Conservation (phyloP, 2,797 vertebrate species). For the Vespertilio murinus region DNA sequence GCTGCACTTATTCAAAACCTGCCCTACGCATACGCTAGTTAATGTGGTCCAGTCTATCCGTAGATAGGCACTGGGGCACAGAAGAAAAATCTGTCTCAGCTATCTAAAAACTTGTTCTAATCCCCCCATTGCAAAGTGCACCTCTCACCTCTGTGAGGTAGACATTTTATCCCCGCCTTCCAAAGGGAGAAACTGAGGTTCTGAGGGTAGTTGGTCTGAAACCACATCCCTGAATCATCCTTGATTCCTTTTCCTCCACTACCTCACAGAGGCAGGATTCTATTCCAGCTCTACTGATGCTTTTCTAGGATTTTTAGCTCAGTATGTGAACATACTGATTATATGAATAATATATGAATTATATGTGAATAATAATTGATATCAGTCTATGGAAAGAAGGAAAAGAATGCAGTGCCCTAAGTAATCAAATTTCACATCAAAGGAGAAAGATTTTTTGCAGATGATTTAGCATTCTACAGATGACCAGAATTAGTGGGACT, state of each 20-base stretch:
- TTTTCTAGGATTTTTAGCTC: not conserved
- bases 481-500: not conserved
- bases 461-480: not conserved
- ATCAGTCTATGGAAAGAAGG: not conserved
- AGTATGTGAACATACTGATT: not conserved
- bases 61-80: not conserved
- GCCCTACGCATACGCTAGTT: not conserved
- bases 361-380: not conserved
- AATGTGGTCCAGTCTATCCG: not conserved
- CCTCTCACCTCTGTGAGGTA: not conserved
- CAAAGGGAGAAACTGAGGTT: not conserved
- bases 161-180: not conserved
- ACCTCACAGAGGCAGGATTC: not conserved
- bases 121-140: not conserved
- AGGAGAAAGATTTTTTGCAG: not conserved
- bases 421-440: slow-evolving; percentile 16
- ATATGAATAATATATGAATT: no score
- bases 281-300: not conserved
- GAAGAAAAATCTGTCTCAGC: not conserved
- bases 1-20: not conserved
- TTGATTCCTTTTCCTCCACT: no score
- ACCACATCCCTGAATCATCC: not conserved
- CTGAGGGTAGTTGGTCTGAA: not conserved
- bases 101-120: not conserved
- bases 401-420: not conserved